These are phyloP conservation scores for Tragopan temminckii DNA, from an alignment of 2,797 vertebrate species.

Conservation along the genomic window DNA sequence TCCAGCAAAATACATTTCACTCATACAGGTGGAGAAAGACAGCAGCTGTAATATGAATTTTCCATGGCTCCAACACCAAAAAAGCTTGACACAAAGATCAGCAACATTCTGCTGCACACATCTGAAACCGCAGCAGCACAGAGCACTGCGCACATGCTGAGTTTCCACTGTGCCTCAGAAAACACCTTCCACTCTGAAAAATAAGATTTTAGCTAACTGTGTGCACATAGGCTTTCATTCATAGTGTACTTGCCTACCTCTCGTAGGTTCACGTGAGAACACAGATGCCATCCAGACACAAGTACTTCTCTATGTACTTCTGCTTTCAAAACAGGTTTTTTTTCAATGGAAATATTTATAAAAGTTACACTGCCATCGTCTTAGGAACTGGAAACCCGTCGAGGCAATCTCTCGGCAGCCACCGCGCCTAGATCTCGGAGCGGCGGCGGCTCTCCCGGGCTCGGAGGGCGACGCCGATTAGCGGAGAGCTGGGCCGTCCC, in stretches of 20 bases:
- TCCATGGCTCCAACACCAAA: neutral
- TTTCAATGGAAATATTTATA: neutral
- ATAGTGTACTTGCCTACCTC: neutral
- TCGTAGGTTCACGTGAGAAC: neutral
- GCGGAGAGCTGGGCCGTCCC: neutral
- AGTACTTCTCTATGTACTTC: neutral
- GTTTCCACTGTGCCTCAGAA: neutral
- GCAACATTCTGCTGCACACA: neutral
- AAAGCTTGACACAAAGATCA: neutral
- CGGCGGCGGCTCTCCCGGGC: accelerated
- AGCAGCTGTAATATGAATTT: neutral
- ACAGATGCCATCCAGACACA: neutral
- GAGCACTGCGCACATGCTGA: neutral
- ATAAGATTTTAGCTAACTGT: neutral
- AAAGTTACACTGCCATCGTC: neutral
- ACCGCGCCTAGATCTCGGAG: accelerated
- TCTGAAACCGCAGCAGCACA: neutral
- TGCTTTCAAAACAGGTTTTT: constrained; percentile 18
- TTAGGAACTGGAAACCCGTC: constrained; percentile 22
- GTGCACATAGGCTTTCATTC: neutral
- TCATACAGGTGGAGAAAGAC: neutral
- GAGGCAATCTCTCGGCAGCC: neutral
- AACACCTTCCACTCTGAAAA: neutral
- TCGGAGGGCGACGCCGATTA: accelerated
- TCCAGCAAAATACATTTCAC: neutral